Evolutionary conservation across 2,113 vertebrate species (phyloP).

Genomic region (Ploceus nigricollis): DNA sequence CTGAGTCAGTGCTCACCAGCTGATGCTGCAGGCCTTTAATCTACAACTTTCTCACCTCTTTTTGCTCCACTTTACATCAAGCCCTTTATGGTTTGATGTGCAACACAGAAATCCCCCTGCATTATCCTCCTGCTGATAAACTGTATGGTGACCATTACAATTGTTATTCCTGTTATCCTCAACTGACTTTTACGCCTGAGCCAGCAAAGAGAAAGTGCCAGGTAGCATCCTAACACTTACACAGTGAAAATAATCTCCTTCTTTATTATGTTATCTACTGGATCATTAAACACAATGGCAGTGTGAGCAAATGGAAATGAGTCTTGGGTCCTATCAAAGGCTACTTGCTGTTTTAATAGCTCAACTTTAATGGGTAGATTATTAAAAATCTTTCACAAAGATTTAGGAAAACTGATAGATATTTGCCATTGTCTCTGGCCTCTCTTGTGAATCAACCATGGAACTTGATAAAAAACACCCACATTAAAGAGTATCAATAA

Average conservation of each 20-base stretch:
- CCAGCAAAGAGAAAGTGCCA: constrained; percentile 18
- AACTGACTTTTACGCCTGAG: background rate
- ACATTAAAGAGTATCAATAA: background rate
- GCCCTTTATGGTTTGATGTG: background rate
- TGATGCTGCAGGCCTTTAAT: background rate
- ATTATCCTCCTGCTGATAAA: background rate
- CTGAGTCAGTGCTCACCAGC: background rate
- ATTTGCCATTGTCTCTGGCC: background rate
- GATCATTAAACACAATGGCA: constrained; percentile 46
- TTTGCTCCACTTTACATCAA: background rate
- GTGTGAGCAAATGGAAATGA: constrained; percentile 38
- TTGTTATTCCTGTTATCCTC: background rate
- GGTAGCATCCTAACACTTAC: constrained; percentile 23
- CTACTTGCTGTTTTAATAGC: constrained; percentile 27
- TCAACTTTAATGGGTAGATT: constrained; percentile 16
- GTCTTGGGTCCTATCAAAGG: constrained; percentile 38
- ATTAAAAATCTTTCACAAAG: constrained; percentile 29
- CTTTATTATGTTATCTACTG: constrained; percentile 38
- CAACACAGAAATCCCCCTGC: background rate
- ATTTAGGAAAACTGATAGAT: background rate
- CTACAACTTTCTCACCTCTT: background rate
- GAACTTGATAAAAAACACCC: background rate
- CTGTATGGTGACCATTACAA: background rate
- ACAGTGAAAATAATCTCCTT: constrained; percentile 11
- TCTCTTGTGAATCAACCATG: background rate